Conservation (phyloP, 1,140 invertebrate genomes). For the Drosophila tsacasi region DNA sequence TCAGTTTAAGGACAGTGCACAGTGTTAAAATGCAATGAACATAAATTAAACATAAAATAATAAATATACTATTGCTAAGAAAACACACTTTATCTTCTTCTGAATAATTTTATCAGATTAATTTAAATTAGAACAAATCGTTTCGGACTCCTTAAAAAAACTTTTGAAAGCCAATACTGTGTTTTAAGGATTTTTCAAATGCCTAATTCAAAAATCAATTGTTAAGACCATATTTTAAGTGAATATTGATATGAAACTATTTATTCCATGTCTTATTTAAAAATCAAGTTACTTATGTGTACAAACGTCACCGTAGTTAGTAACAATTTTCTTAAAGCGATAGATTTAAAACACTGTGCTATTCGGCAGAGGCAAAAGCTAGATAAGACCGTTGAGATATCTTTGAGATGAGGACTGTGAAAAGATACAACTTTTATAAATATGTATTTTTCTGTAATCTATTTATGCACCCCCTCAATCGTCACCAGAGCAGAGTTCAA, state of each 20-base stretch:
- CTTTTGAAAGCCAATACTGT: neutral
- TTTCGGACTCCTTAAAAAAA: neutral
- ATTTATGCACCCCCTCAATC: conserved; percentile 76
- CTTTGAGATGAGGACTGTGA: conserved; percentile 47
- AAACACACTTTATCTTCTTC: neutral
- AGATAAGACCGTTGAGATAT: conserved; percentile 49
- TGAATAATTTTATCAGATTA: neutral
- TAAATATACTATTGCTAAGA: neutral
- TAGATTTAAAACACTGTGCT: neutral
- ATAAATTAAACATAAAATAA: neutral
- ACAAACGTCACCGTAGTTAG: too few species aligned
- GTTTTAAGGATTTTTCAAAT: neutral
- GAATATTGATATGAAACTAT: neutral
- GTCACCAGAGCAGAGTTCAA: conserved; percentile 22
- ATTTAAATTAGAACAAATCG: neutral
- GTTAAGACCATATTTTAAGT: neutral
- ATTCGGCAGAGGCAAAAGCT: conserved; percentile 49
- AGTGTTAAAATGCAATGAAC: neutral
- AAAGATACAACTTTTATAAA: conserved; percentile 70
- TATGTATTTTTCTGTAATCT: conserved; percentile 72
- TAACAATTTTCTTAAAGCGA: neutral
- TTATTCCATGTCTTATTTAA: neutral
- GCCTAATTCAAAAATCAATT: neutral
- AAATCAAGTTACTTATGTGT: neutral
- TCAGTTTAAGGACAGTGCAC: neutral